Base-by-base conservation (phyloP, 2,797 vertebrate genomes). In the Botia kubotai region DNA sequence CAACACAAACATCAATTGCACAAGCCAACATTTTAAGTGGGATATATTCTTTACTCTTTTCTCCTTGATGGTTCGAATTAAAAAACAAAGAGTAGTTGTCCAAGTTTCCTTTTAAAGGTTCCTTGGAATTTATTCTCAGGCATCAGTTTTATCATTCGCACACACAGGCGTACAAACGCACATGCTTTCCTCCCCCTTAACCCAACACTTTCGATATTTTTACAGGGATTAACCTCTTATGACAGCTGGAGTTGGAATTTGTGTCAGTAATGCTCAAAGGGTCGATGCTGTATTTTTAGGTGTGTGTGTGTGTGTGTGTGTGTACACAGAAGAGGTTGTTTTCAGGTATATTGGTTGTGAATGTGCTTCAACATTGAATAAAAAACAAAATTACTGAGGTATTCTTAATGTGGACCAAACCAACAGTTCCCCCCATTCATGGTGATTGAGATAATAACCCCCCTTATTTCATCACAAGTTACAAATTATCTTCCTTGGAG, bases 31-130 rank as follows among this genome's bases (percentile, higher is more conserved):
- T 79, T 66, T 76, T 86, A 86, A 87, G 82, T 71, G 84, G n/a
- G 66, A 84, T 88, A 86, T 65, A 52, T 76, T 55, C 73, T 72
- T 57, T 48, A 13, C 39, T 72, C 84, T 79, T 86, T 72, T 66
- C 43, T 87, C 89, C 85, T 69, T 52, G 76, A 87, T 86, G 81
- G 79, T 70, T 83, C 87, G 86, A 83, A 26, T 85, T 85, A 87
- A 33, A 58, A 57, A 83, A 77, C 85, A 77, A 11, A 46, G 8
- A 46, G 10, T 73, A 84, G 60, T 79, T 87, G 83, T 85, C 80
- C 75, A 85, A 82, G 72, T 58, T 70, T 21, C 17, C 77, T 86
- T 80, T 81, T 65, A 57, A 75, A 70, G 23, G 43, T 78, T 89
- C 87, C 67, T 86, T 82, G 65, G 52, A 80, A 81, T 72, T 23